phyloP scores from a whole-genome alignment of 1,140 invertebrate genomes.

The Tetraneura akinire region DNA sequence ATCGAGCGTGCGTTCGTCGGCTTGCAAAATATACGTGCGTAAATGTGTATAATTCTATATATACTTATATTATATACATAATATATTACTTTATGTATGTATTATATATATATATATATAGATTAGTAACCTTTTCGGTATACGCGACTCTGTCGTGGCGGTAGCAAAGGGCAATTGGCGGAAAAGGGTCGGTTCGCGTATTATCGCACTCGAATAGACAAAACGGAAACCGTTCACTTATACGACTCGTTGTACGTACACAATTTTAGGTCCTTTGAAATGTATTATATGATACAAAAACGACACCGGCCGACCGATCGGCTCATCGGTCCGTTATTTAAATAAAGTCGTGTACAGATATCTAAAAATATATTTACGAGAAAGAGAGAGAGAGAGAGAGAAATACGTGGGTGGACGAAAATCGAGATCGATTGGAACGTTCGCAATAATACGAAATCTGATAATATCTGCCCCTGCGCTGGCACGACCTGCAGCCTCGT shows the following conservation, averaged over 20 bases:
- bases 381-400: too few relatives aligned
- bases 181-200: slow-evolving; percentile 16
- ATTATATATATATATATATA: too few relatives aligned
- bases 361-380: too few relatives aligned
- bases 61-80: background rate
- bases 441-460: too few relatives aligned
- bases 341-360: too few relatives aligned
- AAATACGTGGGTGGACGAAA: too few relatives aligned
- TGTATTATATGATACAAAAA: slow-evolving; percentile 8
- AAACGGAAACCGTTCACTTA: slow-evolving; percentile 31
- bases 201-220: slow-evolving; percentile 33
- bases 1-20: slow-evolving; percentile 14
- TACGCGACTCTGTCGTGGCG: background rate
- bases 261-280: background rate
- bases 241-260: background rate
- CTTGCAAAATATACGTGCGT: background rate
- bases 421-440: too few relatives aligned
- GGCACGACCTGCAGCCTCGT: too few relatives aligned
- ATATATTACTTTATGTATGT: too few relatives aligned
- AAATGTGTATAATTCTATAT: slow-evolving; percentile 9
- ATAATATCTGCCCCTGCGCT: too few relatives aligned
- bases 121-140: slow-evolving; percentile 8
- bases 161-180: background rate
- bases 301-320: background rate
- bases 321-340: background rate